Percentiles rank a stretch among this genome's conserved stretches.
Evolutionary conservation across 92 coral and sea anemone genomes (phyloP).

Genomic region (Hydrozoanthus gracilis): DNA sequence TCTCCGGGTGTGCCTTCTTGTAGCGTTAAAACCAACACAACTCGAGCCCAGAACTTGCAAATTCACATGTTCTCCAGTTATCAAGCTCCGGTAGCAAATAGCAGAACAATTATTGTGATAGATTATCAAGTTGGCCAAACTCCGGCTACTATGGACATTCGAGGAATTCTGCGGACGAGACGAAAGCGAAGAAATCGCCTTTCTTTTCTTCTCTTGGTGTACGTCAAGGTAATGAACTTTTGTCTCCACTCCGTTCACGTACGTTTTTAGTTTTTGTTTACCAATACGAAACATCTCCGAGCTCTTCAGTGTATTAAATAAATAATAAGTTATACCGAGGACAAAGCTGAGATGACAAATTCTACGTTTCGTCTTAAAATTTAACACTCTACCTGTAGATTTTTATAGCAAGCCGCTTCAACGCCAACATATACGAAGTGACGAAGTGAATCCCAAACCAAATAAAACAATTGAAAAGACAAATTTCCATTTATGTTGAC

Average conservation of each 20-base stretch:
- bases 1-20: conserved; percentile 7
- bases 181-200: not conserved
- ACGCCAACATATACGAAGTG: not conserved
- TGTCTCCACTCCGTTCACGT: conserved; percentile 37
- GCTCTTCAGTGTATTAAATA: not conserved
- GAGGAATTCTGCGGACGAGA: conserved; percentile 13
- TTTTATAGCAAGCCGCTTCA: not conserved
- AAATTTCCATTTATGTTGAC: not conserved
- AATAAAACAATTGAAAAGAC: not conserved
- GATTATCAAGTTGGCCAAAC: conserved; percentile 10
- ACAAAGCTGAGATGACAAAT: not conserved
- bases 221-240: conserved; percentile 35
- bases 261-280: conserved; percentile 24
- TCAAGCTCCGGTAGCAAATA: conserved; percentile 1
- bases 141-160: conserved; percentile 13
- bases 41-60: conserved; percentile 29
- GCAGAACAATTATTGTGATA: conserved; percentile 37
- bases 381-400: not conserved
- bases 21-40: not conserved
- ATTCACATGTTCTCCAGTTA: conserved; percentile 5
- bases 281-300: conserved; percentile 34
- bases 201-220: conserved; percentile 18
- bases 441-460: not conserved
- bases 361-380: not conserved
- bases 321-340: not conserved